These are phyloP conservation scores for Mythimna ferrago DNA, from an alignment of 2,888 invertebrate species.

Conservation along the genomic window DNA sequence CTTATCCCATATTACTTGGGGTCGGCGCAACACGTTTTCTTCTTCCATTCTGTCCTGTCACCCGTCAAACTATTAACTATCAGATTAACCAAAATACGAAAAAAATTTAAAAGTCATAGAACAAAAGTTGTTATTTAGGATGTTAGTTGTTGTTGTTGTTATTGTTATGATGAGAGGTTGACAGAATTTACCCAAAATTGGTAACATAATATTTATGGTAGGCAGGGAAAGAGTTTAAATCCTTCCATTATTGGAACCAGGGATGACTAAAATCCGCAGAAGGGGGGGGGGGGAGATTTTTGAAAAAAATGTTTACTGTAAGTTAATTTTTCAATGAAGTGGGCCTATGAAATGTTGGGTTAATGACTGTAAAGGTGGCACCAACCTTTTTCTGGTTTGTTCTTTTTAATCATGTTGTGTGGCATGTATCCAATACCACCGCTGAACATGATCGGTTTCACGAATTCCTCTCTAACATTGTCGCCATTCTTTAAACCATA, in stretches of 20 bases:
- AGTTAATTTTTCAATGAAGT: neutral
- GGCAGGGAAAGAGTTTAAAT: neutral
- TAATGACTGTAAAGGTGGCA: neutral
- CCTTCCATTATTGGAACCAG: neutral
- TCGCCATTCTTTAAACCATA: constrained; percentile 94
- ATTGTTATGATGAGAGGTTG: neutral
- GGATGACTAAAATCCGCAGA: neutral
- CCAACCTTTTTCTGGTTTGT: constrained; percentile 93
- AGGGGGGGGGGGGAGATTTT: neutral
- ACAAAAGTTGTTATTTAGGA: too few relatives aligned
- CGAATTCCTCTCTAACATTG: constrained; percentile 96
- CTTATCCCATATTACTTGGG: too few relatives aligned
- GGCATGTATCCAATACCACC: constrained; percentile 98
- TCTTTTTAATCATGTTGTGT: constrained; percentile 94
- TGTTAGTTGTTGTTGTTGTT: too few relatives aligned
- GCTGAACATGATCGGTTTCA: constrained; percentile 99
- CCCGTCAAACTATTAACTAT: too few relatives aligned
- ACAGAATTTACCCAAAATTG: neutral
- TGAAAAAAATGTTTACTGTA: neutral
- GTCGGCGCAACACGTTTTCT: too few relatives aligned
- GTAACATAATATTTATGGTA: neutral
- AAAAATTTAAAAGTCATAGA: too few relatives aligned
- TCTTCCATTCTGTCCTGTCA: too few relatives aligned
- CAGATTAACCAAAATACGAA: too few relatives aligned
- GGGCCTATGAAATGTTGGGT: neutral